Evolutionary conservation across 2,888 invertebrate species (phyloP).

Genomic region (Cosmorhoe ocellata): DNA sequence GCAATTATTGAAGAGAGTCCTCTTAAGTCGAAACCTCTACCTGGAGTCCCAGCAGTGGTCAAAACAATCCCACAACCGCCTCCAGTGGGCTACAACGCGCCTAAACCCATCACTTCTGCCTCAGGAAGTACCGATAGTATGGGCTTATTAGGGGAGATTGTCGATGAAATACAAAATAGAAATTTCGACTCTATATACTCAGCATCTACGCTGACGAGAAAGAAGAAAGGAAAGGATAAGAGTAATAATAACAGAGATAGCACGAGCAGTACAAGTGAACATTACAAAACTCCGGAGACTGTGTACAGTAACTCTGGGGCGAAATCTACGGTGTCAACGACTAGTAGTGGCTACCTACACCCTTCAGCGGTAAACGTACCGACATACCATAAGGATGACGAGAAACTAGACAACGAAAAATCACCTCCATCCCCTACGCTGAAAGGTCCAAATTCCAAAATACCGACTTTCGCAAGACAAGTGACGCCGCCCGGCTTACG

Average conservation of each 20-base stretch:
- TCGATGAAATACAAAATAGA: constrained; percentile 92
- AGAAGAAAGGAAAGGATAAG: constrained; percentile 79
- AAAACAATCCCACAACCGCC: constrained; percentile 66
- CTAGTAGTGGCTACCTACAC: constrained; percentile 88
- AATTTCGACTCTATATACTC: constrained; percentile 95
- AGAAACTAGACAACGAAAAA: constrained; percentile 58
- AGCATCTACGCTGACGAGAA: constrained; percentile 86
- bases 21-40: constrained; percentile 69
- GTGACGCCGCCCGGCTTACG: constrained; percentile 78
- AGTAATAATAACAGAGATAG: constrained; percentile 65
- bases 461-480: constrained; percentile 72
- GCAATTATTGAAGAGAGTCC: constrained; percentile 93
- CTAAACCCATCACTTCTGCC: constrained; percentile 64
- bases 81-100: constrained; percentile 74
- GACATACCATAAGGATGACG: constrained; percentile 53
- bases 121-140: constrained; percentile 86
- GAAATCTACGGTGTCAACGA: constrained; percentile 83
- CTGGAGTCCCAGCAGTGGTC: constrained; percentile 58
- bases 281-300: constrained; percentile 83
- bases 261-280: constrained; percentile 80
- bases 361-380: constrained; percentile 88
- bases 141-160: constrained; percentile 92
- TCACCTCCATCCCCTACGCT: constrained; percentile 66
- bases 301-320: constrained; percentile 85
- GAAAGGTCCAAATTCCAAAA: constrained; percentile 70